These are phyloP conservation scores for Nasua narica DNA, from an alignment of 2,797 vertebrate genomes.

Conservation along the genomic window DNA sequence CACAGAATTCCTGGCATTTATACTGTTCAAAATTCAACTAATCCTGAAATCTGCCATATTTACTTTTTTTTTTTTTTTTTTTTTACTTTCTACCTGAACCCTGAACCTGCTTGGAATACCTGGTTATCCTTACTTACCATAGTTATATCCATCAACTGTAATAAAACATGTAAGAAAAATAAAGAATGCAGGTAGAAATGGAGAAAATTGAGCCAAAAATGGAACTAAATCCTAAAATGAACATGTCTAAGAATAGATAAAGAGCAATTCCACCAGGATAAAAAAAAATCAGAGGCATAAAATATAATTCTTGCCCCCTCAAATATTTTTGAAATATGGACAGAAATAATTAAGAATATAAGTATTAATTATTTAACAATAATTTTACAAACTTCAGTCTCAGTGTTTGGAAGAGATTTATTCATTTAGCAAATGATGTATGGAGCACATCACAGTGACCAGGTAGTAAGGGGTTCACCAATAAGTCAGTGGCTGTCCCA, in stretches of 20 bases:
- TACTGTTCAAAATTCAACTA: neutral
- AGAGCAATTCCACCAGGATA: neutral
- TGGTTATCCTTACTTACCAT: neutral
- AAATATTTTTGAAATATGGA: neutral
- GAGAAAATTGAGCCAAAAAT: neutral
- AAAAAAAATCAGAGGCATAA: neutral
- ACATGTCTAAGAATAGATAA: neutral
- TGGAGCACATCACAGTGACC: neutral
- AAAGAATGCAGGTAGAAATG: neutral
- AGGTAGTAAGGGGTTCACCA: neutral
- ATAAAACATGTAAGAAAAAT: neutral
- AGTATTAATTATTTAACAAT: neutral
- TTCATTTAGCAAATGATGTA: neutral
- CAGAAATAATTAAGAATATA: neutral
- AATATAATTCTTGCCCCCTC: neutral
- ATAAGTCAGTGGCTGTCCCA: neutral
- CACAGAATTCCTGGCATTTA: neutral
- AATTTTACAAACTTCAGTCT: slow-evolving; percentile 6
- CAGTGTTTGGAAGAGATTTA: slow-evolving; percentile 1
- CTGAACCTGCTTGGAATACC: neutral
- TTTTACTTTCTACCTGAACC: neutral
- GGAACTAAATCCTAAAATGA: neutral
- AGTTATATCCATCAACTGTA: neutral
- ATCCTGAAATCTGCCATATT: neutral
- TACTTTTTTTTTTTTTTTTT: neutral